Evolutionary conservation across 2,797 vertebrate genomes (phyloP), one percentile per base, ranked within the genome.

Genomic region (Urophycis tenuis): DNA sequence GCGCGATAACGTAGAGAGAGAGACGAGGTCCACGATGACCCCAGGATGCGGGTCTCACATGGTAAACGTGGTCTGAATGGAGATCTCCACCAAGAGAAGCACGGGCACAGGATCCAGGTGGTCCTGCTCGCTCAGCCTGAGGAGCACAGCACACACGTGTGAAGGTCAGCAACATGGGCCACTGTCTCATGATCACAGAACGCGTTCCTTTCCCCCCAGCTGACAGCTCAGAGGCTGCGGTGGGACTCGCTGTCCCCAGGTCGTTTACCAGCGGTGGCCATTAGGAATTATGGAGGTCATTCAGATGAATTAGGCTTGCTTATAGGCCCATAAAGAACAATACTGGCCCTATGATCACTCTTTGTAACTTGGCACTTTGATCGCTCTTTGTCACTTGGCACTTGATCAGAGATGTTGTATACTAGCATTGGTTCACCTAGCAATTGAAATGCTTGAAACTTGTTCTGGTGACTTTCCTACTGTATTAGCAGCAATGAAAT

Each of bases 101-200:
- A 94, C 90, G 39, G 86, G 74, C 71, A 93, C 67, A 0, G 95
- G 93, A 31, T 1, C 64, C 78, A 98, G 92, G 84, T 95, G 92
- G 4, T 78, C 86, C 91, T 98, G 97, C 75, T 92, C 92, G 88
- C 96, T 98, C n/a, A 94, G 87, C 84, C 96, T 97, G 88, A 80
- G 72, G 87, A 80, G 81, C 71, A 45, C 0, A 31, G 22, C 74
- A 39, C 9, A 75, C n/a, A n/a, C n/a, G n/a, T n/a, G n/a, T 95
- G 94, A 7, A 17, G 53, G 53, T 91, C 97, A 96, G 96, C 98
- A 29, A 67, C 60, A 67, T 29, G 19, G 53, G 5, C 5, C 53
- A 19, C 10, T 60, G 53, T n/a, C 25, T 60, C 25, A 60, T 25
- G 17, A 25, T 60, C 25, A 22, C 53, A 60, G 22, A n/a, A 60